Conservation (phyloP, 1,140 invertebrate genomes). For the Drosophila biarmipes region DNA sequence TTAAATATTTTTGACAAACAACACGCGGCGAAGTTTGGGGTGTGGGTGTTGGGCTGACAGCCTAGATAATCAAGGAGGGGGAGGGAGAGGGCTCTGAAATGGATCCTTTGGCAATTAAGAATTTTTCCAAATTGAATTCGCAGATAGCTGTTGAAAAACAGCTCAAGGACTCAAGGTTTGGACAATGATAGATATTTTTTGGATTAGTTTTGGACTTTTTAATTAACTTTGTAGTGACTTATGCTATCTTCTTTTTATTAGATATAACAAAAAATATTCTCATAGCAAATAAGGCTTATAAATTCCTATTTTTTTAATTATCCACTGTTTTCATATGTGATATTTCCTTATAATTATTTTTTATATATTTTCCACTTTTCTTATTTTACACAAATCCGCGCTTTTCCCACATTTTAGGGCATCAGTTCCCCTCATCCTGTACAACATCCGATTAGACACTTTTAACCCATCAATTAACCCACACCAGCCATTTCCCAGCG, state of each 20-base stretch:
- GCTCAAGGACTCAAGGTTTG: too few species aligned
- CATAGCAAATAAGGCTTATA: too few species aligned
- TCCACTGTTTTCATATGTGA: too few species aligned
- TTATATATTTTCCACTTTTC: not conserved
- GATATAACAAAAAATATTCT: too few species aligned
- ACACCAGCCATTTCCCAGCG: conserved; percentile 9
- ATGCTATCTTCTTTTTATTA: not conserved
- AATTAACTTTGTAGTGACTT: not conserved
- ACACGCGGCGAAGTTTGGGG: conserved; percentile 37
- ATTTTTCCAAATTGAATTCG: conserved; percentile 21
- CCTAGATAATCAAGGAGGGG: not conserved
- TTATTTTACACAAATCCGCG: not conserved
- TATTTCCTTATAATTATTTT: too few species aligned
- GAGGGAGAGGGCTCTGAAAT: conserved; percentile 9
- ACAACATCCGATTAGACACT: conserved; percentile 1
- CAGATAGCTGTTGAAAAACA: not conserved
- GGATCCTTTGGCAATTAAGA: conserved; percentile 39
- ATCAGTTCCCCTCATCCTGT: not conserved
- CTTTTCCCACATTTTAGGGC: not conserved
- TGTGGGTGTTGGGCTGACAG: not conserved
- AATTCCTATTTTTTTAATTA: too few species aligned
- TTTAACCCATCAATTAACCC: conserved; percentile 28
- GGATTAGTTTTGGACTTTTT: too few species aligned
- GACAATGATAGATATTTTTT: too few species aligned
- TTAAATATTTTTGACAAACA: conserved; percentile 67